A percentile compares a stretch with the other conserved stretches of the same genome.
These are phyloP conservation scores for Elachura formosa DNA, from an alignment of 2,113 vertebrate genomes.

Conservation along the genomic window DNA sequence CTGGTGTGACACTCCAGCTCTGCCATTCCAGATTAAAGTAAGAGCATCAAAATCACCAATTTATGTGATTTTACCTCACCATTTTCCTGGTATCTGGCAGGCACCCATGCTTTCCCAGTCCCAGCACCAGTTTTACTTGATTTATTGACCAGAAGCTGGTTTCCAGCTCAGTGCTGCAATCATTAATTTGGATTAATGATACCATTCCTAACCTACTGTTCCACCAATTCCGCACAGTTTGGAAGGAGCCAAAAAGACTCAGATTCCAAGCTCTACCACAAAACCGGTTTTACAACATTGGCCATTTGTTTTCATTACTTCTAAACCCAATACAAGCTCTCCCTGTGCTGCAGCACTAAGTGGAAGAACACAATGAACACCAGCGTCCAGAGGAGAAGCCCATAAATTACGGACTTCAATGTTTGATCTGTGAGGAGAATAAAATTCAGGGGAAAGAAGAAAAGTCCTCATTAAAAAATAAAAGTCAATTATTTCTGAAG, in stretches of 20 bases:
- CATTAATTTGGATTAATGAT: not conserved
- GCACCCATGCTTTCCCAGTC: accelerated
- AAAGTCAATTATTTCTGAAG: not conserved
- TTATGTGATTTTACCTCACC: not conserved
- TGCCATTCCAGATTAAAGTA: not conserved
- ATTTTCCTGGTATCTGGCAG: not conserved
- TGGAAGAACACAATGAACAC: not conserved
- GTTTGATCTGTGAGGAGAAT: not conserved
- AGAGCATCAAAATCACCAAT: not conserved
- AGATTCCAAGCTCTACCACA: not conserved
- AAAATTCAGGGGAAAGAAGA: not conserved
- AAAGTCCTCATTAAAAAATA: not conserved
- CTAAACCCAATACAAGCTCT: not conserved
- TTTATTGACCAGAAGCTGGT: not conserved
- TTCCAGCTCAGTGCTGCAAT: not conserved
- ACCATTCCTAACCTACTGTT: not conserved
- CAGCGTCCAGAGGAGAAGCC: not conserved
- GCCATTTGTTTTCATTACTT: not conserved
- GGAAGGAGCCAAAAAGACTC: not conserved
- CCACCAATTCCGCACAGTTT: not conserved
- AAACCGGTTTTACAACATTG: not conserved
- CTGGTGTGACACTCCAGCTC: not conserved
- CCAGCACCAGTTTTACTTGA: not conserved
- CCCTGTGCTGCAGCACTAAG: not conserved
- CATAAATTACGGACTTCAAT: not conserved